Percentiles rank a stretch among this genome's conserved stretches.
These are phyloP conservation scores for Neelides folsomi DNA, from an alignment of 2,888 invertebrate genomes.

Conservation along the genomic window DNA sequence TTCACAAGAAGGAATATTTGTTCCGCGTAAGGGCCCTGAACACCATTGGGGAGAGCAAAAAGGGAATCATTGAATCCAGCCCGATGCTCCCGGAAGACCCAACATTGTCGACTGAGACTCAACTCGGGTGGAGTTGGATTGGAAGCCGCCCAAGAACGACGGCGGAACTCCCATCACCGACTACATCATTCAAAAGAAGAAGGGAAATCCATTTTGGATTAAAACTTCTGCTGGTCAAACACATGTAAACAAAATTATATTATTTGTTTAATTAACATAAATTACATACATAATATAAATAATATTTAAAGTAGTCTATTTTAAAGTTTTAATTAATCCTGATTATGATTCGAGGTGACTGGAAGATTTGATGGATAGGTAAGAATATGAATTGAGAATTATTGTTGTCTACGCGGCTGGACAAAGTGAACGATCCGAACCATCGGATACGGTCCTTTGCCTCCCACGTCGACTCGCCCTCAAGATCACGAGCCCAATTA, in stretches of 20 bases:
- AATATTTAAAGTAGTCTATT: too few species aligned
- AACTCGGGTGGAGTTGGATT: constrained; percentile 81
- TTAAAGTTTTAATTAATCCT: too few species aligned
- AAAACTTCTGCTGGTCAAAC: constrained; percentile 74
- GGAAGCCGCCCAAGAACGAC: constrained; percentile 72
- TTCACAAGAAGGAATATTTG: constrained; percentile 90
- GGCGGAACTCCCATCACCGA: constrained; percentile 89
- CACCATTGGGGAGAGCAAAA: constrained; percentile 81
- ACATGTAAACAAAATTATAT: too few species aligned
- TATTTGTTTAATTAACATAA: too few species aligned
- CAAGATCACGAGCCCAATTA: constrained; percentile 79
- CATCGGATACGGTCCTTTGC: constrained; percentile 39
- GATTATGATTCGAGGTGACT: constrained; percentile 51
- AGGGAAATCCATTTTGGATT: constrained; percentile 86
- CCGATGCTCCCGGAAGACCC: constrained; percentile 86
- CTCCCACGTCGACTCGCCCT: constrained; percentile 49
- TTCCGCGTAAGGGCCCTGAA: constrained; percentile 97
- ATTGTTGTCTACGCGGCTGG: constrained; percentile 92
- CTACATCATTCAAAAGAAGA: constrained; percentile 90
- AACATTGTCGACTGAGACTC: constrained; percentile 83
- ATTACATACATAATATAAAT: too few species aligned
- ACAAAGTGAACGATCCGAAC: constrained; percentile 85
- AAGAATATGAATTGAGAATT: constrained; percentile 92
- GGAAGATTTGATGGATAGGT: constrained; percentile 79
- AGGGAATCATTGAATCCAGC: constrained; percentile 70